Base-by-base conservation (phyloP, 1,140 invertebrate species). In the Solenopsis invicta region DNA sequence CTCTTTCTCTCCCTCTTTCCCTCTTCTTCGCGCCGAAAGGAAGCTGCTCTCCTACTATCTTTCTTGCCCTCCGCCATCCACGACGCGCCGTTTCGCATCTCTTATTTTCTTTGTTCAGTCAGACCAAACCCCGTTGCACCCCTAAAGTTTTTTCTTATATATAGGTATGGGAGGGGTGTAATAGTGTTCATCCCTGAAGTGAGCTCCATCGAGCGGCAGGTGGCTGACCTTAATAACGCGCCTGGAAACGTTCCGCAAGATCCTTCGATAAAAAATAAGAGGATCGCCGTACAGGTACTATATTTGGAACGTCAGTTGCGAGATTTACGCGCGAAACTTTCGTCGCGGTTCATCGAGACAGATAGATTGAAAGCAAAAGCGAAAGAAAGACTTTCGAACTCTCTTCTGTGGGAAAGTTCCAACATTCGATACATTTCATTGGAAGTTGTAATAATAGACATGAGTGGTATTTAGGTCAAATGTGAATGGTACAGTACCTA, bases 141-240 rank as follows among this genome's bases (percentile, higher is more conserved):
- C 88, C 77, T 82, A 84, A 84, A 84, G 69, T 84, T 84, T 84
- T 91, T 74, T 85, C 86, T 87, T 91, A 90, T 88, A 81, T 88
- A 90, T 90, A 88, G 66, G 66, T 62, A 87, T 85, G 87, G 87
- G 82, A 89, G 88, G 84, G 75, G 66, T 91, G 86, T 87, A 91
- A 92, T 90, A 92, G 92, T 93, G 93, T 94, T 95, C 94, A 94
- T 94, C 93, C 93, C 91, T 93, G 92, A 94, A 94, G 94, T 92
- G 94, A 94, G 93, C 92, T 94, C 90, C 94, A 94, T 94, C 93
- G 93, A 95, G 92, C 94, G 95, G 94, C 94, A 94, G 94, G 95
- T 95, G 95, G 94, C 94, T 95, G 94, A 94, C 94, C 93, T 94
- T 95, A 95, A 94, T 95, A 95, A 94, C 92, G 92, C 92, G 89